Conservation (phyloP, 2,888 invertebrate genomes). For the Drosophila neotestacea region DNA sequence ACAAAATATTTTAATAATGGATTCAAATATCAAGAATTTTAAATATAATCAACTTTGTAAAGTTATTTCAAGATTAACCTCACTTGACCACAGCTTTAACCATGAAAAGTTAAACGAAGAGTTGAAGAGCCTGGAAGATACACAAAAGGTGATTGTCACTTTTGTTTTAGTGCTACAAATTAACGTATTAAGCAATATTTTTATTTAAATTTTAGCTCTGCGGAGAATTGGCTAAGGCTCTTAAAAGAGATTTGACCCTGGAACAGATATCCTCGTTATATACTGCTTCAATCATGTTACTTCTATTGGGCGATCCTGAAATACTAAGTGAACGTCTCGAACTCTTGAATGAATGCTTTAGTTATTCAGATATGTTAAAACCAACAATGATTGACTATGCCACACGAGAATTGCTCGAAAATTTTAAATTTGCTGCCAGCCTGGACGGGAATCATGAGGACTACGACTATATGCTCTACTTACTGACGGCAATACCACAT, state of each 20-base stretch:
- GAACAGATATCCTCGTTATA: conserved; percentile 55
- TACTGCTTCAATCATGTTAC: conserved; percentile 40
- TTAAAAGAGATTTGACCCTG: conserved; percentile 44
- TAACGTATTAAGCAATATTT: not conserved
- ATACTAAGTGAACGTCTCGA: conserved; percentile 40
- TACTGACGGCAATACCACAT: conserved; percentile 56
- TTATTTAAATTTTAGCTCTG: conserved; percentile 36
- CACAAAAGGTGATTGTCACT: conserved; percentile 1
- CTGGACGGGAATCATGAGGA: conserved; percentile 30
- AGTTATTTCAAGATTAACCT: conserved; percentile 27
- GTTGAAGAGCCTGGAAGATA: conserved; percentile 6
- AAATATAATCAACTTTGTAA: conserved; percentile 36
- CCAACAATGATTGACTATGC: conserved; percentile 69
- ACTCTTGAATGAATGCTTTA: conserved; percentile 58
- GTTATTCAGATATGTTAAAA: conserved; percentile 63
- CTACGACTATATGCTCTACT: conserved; percentile 49
- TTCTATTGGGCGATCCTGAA: conserved; percentile 29
- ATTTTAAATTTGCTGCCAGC: conserved; percentile 27
- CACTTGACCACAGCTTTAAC: conserved; percentile 30
- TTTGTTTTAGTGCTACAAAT: not conserved
- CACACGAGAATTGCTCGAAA: conserved; percentile 42
- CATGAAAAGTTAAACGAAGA: conserved; percentile 11
- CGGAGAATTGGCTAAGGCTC: conserved; percentile 20
- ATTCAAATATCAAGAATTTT: conserved; percentile 36
- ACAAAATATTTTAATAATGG: conserved; percentile 16